phyloP scores from a whole-genome alignment of 1,140 invertebrate species.

The Daktulosphaira vitifoliae region DNA sequence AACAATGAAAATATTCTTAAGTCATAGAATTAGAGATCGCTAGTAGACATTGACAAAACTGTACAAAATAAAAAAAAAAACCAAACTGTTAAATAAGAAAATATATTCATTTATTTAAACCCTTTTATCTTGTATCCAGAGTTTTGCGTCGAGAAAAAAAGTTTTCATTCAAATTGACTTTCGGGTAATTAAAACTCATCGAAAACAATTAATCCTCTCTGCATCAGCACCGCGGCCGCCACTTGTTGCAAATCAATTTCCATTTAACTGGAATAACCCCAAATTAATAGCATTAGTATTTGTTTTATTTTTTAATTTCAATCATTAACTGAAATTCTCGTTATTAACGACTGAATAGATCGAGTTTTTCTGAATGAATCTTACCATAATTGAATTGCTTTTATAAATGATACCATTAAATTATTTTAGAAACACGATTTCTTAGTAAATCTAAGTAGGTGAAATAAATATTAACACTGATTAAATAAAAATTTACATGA shows the following conservation, averaged over 20 bases:
- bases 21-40: neutral
- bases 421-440: no score
- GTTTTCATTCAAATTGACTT: conserved; percentile 17
- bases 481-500: no score
- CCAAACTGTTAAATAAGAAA: conserved; percentile 1
- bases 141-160: conserved; percentile 6
- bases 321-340: no score
- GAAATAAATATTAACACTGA: no score
- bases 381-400: no score
- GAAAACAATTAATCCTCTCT: neutral
- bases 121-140: neutral
- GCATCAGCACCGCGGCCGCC: neutral
- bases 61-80: neutral
- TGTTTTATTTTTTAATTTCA: no score
- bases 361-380: no score
- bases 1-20: conserved; percentile 14
- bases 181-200: conserved; percentile 7
- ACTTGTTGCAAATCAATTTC: conserved; percentile 10
- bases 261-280: no score
- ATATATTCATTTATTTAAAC: neutral
- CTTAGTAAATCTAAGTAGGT: no score
- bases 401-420: no score
- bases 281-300: no score
- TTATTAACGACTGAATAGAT: no score
- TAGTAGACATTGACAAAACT: neutral